Evolutionary conservation across 2,113 vertebrate genomes (phyloP).

Genomic region (Hassar affinis): DNA sequence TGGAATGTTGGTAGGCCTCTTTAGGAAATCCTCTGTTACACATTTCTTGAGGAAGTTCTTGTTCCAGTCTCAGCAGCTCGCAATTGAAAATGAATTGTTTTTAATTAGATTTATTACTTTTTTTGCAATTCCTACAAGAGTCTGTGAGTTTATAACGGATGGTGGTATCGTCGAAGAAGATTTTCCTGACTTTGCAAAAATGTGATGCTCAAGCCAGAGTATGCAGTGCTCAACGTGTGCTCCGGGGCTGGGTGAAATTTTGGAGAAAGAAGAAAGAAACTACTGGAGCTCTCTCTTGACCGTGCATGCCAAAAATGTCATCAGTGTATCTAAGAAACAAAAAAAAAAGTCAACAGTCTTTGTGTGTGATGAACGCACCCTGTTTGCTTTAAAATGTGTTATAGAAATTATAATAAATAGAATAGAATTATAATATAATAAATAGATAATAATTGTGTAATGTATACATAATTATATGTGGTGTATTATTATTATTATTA

Average conservation of each 20-base stretch:
- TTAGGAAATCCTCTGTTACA: background rate
- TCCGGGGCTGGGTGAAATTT: slow-evolving; percentile 13
- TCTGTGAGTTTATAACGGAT: background rate
- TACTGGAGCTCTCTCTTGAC: background rate
- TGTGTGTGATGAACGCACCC: background rate
- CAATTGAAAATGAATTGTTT: too few relatives aligned
- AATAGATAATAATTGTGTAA: background rate
- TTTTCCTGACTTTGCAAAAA: slow-evolving; percentile 4
- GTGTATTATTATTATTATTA: background rate
- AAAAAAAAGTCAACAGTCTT: slow-evolving; percentile 9
- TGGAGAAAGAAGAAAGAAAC: slow-evolving; percentile 22
- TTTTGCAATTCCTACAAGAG: background rate
- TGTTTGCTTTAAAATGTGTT: background rate
- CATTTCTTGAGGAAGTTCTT: background rate
- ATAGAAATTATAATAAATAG: background rate
- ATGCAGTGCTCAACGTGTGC: background rate
- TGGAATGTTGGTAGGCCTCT: too few relatives aligned
- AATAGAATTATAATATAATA: background rate
- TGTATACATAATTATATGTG: too few relatives aligned
- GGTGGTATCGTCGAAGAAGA: background rate
- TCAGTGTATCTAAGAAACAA: slow-evolving; percentile 9
- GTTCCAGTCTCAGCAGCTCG: background rate
- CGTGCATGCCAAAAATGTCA: slow-evolving; percentile 17
- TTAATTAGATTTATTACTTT: too few relatives aligned
- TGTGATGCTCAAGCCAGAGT: background rate